These are phyloP conservation scores for Cotesia congregata DNA, from an alignment of 2,888 invertebrate species.

Conservation along the genomic window DNA sequence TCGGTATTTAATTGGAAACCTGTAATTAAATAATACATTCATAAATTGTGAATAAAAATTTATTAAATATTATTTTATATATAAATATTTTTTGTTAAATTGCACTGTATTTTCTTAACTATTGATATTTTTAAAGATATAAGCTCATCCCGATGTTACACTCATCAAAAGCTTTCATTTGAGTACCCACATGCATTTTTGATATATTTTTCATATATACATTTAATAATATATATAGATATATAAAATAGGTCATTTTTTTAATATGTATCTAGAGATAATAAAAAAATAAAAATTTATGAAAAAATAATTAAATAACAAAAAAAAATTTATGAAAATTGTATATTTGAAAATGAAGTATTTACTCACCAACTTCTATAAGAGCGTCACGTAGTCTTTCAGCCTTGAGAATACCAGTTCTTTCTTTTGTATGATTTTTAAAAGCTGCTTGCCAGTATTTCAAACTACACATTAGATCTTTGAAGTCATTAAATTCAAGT, in stretches of 20 bases:
- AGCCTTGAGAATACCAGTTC: constrained; percentile 89
- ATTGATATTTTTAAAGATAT: too few species aligned
- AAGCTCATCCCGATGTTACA: too few species aligned
- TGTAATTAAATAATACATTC: constrained; percentile 54
- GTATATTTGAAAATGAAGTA: background rate
- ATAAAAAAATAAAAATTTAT: background rate
- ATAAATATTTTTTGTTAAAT: too few species aligned
- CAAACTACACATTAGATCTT: constrained; percentile 91
- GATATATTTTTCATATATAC: too few species aligned
- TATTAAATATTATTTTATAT: too few species aligned
- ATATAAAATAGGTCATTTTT: too few species aligned
- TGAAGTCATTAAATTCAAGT: constrained; percentile 87
- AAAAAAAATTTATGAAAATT: constrained; percentile 1
- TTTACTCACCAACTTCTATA: constrained; percentile 80
- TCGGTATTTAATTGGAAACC: constrained; percentile 89
- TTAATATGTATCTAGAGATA: too few species aligned
- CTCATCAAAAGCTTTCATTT: too few species aligned
- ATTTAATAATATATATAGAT: too few species aligned
- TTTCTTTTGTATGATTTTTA: constrained; percentile 90
- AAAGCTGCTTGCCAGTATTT: constrained; percentile 93
- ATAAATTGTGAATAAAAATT: background rate
- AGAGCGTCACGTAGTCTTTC: constrained; percentile 88
- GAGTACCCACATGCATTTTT: too few species aligned
- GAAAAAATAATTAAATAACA: constrained; percentile 6
- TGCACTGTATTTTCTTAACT: too few species aligned